Conservation (phyloP, 1,140 invertebrate species). For the Ephestia elutella region DNA sequence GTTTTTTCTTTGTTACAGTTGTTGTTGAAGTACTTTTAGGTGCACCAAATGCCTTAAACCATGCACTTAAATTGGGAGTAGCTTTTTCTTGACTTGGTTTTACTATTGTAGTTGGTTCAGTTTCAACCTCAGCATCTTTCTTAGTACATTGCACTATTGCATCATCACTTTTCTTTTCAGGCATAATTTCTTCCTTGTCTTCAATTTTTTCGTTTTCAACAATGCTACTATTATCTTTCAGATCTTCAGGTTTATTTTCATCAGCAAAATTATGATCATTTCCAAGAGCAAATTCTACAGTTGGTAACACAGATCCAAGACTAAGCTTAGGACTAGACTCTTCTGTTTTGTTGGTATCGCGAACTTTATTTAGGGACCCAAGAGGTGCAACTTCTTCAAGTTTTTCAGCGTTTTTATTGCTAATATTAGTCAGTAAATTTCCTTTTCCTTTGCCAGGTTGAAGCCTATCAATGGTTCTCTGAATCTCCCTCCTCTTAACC, state of each 20-base stretch:
- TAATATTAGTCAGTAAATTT: slow-evolving; percentile 80
- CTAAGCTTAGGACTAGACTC: slow-evolving; percentile 85
- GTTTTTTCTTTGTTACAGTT: slow-evolving; percentile 62
- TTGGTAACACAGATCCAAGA: slow-evolving; percentile 85
- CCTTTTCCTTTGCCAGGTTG: slow-evolving; percentile 90
- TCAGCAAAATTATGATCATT: slow-evolving; percentile 76
- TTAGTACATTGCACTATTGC: slow-evolving; percentile 43
- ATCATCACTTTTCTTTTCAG: slow-evolving; percentile 34
- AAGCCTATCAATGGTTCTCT: slow-evolving; percentile 86
- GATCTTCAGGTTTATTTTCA: slow-evolving; percentile 49
- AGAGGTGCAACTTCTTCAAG: slow-evolving; percentile 67
- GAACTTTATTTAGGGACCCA: slow-evolving; percentile 62
- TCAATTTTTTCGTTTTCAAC: slow-evolving; percentile 26
- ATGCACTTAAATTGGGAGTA: slow-evolving; percentile 90
- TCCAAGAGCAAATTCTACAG: slow-evolving; percentile 76
- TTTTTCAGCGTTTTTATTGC: slow-evolving; percentile 64
- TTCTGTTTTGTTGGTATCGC: slow-evolving; percentile 75
- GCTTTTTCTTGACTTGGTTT: slow-evolving; percentile 77
- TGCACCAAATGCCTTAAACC: slow-evolving; percentile 92
- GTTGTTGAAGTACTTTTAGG: slow-evolving; percentile 75
- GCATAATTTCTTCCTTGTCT: slow-evolving; percentile 12
- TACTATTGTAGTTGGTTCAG: slow-evolving; percentile 42
- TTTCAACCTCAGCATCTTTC: slow-evolving; percentile 64
- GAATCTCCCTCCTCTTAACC: slow-evolving; percentile 81
- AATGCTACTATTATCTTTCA: slow-evolving; percentile 33